A percentile compares a stretch with the other conserved stretches of the same genome.
Evolutionary conservation across 2,113 vertebrate genomes (phyloP).

Genomic region (Chauna torquata): DNA sequence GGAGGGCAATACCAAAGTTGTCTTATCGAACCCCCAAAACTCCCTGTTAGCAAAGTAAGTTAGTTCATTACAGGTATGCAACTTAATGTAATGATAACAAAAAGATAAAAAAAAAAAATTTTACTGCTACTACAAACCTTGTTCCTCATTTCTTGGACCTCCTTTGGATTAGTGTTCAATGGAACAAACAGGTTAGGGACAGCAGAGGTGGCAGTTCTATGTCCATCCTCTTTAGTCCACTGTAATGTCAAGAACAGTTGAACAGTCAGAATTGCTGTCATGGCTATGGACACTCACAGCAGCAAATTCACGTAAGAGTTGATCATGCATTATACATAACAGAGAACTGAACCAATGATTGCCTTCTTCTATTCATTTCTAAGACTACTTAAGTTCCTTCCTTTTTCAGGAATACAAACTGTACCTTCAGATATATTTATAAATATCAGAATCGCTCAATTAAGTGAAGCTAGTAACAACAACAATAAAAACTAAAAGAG

Average conservation of each 20-base stretch:
- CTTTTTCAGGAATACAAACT: background rate
- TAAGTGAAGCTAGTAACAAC: background rate
- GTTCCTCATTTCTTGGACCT: slow-evolving; percentile 98
- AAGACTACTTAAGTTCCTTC: background rate
- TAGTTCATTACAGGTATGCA: background rate
- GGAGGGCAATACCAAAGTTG: background rate
- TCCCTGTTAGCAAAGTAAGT: background rate
- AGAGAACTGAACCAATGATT: slow-evolving; percentile 90
- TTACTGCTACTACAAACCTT: slow-evolving; percentile 82
- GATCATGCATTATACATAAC: slow-evolving; percentile 87
- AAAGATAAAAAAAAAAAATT: background rate
- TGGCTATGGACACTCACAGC: background rate
- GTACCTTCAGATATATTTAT: background rate
- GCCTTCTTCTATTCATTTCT: background rate
- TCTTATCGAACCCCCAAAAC: background rate
- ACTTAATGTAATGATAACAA: background rate
- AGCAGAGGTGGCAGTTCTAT: slow-evolving; percentile 87
- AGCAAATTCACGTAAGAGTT: slow-evolving; percentile 62
- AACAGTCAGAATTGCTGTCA: slow-evolving; percentile 56
- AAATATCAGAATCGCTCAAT: background rate
- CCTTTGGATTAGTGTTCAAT: slow-evolving; percentile 97
- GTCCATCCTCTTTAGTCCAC: slow-evolving; percentile 97
- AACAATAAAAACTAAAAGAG: background rate
- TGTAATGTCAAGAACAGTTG: slow-evolving; percentile 82
- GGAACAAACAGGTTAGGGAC: slow-evolving; percentile 98